Conservation (phyloP, 1,140 invertebrate species). For the Bombus impatiens region DNA sequence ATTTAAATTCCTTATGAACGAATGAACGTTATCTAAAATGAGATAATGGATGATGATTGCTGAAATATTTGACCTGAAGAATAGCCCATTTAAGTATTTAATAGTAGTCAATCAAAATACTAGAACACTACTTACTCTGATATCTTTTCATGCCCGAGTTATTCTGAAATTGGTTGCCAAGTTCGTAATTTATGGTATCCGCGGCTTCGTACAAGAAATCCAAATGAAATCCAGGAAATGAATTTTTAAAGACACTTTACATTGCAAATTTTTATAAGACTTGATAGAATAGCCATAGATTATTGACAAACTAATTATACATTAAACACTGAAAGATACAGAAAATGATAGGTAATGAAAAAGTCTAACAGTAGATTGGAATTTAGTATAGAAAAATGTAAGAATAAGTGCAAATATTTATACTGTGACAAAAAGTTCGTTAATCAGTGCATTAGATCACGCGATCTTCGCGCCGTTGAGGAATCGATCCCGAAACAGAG, state of each 20-base stretch:
- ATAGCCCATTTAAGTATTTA: not conserved
- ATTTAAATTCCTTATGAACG: no score
- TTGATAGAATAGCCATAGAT: not conserved
- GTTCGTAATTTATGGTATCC: no score
- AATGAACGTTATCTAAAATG: not conserved
- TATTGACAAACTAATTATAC: not conserved
- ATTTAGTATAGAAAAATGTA: not conserved
- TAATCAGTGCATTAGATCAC: constrained; percentile 58
- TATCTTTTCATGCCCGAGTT: not conserved
- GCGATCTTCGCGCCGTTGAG: constrained; percentile 68
- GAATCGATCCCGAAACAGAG: constrained; percentile 55
- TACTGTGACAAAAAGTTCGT: not conserved
- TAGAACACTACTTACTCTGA: not conserved
- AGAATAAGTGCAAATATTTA: not conserved
- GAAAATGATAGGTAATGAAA: constrained; percentile 66
- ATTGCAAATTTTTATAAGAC: not conserved
- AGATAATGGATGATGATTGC: not conserved
- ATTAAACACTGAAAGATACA: not conserved
- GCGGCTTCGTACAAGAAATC: not conserved
- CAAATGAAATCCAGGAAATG: not conserved
- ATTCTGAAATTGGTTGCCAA: not conserved
- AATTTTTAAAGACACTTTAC: not conserved
- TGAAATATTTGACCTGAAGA: not conserved
- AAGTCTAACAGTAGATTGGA: not conserved
- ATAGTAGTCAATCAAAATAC: not conserved